A percentile compares a stretch with the other conserved stretches of the same genome.
phyloP scores from a whole-genome alignment of 2,113 vertebrate genomes.

The Colistium nudipinnis region DNA sequence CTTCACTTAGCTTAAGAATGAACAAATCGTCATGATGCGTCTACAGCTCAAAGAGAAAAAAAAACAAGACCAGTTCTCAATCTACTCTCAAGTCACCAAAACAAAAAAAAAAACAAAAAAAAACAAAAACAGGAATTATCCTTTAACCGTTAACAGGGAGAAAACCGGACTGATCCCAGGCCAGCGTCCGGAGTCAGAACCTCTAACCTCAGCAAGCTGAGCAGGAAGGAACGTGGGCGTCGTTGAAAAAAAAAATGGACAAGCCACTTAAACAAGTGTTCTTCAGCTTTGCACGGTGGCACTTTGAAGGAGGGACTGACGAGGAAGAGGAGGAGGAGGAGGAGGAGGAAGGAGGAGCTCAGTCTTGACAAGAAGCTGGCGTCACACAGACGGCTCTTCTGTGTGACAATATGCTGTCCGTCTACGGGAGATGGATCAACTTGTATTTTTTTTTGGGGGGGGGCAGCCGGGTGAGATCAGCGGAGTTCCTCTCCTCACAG shows the following conservation, averaged over 20 bases:
- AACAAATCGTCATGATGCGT: constrained; percentile 12
- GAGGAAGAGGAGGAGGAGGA: constrained; percentile 77
- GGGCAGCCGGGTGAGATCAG: constrained; percentile 74
- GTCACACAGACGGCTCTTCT: constrained; percentile 55
- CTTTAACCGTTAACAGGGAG: constrained; percentile 72
- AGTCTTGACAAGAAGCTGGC: constrained; percentile 23
- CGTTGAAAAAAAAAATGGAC: constrained; percentile 45
- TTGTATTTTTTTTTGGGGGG: constrained; percentile 76
- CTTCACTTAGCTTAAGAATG: constrained; percentile 28
- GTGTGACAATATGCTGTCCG: constrained; percentile 46
- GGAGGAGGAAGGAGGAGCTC: constrained; percentile 51
- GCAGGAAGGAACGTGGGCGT: constrained; percentile 47
- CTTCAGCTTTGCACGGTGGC: constrained; percentile 80
- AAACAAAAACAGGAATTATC: constrained; percentile 39
- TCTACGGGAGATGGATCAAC: constrained; percentile 45
- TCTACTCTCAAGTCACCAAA: constrained; percentile 25
- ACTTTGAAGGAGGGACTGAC: constrained; percentile 78
- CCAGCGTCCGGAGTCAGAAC: constrained; percentile 41
- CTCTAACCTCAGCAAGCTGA: constrained; percentile 41
- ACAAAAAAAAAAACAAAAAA: no score
- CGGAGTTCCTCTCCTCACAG: constrained; percentile 43
- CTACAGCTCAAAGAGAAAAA: constrained; percentile 15
- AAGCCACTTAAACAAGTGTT: constrained; percentile 49
- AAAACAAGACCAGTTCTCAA: constrained; percentile 3
- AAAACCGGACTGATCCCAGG: constrained; percentile 51